phyloP scores from a whole-genome alignment of 2,888 invertebrate genomes.

The Caenorhabditis wallacei region DNA sequence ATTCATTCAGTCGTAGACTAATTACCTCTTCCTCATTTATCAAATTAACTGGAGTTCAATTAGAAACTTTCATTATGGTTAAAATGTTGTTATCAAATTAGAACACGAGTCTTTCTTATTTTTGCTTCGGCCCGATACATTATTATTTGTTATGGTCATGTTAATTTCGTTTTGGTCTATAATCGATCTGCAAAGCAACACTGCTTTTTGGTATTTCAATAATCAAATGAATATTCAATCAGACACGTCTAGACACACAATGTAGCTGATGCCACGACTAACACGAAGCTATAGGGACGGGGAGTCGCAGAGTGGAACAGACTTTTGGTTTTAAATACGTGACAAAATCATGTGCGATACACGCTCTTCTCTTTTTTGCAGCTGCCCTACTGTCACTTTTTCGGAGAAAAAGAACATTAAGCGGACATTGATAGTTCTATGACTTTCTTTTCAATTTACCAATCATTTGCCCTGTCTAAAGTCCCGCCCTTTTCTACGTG shows the following conservation, averaged over 20 bases:
- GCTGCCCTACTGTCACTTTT: slow-evolving; percentile 22
- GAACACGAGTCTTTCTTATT: not conserved
- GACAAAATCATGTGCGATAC: slow-evolving; percentile 34
- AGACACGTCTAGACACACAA: not conserved
- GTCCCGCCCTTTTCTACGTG: slow-evolving; percentile 34
- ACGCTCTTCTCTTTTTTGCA: slow-evolving; percentile 11
- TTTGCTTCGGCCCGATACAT: not conserved
- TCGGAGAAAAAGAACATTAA: slow-evolving; percentile 44
- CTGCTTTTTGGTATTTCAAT: not conserved
- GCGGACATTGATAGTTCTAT: slow-evolving; percentile 58
- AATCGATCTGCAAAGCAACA: not conserved
- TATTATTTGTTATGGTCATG: not conserved
- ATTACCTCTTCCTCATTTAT: too few species aligned
- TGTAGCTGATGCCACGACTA: slow-evolving; percentile 21
- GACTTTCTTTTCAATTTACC: slow-evolving; percentile 24
- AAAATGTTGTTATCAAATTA: slow-evolving; percentile 6
- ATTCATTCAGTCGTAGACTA: not conserved
- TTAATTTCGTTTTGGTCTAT: not conserved
- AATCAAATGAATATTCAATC: slow-evolving; percentile 5
- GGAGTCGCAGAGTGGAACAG: slow-evolving; percentile 9
- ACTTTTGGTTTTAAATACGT: slow-evolving; percentile 3
- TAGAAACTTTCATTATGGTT: not conserved
- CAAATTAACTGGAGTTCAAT: too few species aligned
- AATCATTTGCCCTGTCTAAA: slow-evolving; percentile 3
- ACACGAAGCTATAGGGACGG: not conserved